A percentile compares a stretch with the other conserved stretches of the same genome.
Evolutionary conservation across 2,888 invertebrate genomes (phyloP).

Genomic region (Eudasyphora cyanicolor): DNA sequence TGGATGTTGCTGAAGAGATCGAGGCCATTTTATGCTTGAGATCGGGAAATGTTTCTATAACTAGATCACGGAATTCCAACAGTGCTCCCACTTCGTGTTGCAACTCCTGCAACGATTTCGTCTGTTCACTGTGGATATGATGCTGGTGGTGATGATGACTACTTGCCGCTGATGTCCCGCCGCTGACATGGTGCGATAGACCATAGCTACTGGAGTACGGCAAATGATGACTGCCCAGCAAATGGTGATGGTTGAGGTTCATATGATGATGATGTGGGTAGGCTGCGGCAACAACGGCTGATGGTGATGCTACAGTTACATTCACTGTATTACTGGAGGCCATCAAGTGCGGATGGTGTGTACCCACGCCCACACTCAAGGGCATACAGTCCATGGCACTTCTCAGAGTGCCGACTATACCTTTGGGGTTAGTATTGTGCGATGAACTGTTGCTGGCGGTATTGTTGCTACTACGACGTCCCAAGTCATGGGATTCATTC

Average conservation of each 20-base stretch:
- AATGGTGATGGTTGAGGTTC: conserved; percentile 73
- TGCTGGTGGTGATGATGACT: conserved; percentile 86
- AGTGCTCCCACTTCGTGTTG: conserved; percentile 96
- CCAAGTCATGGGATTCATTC: conserved; percentile 74
- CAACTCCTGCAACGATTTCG: conserved; percentile 94
- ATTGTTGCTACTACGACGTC: conserved; percentile 70
- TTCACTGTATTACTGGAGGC: conserved; percentile 81
- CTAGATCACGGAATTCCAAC: conserved; percentile 95
- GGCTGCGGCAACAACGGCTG: conserved; percentile 73
- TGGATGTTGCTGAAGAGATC: conserved; percentile 80
- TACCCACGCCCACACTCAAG: conserved; percentile 79
- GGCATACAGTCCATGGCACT: conserved; percentile 88
- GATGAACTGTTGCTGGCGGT: conserved; percentile 63
- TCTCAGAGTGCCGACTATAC: conserved; percentile 64
- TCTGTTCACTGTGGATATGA: conserved; percentile 88
- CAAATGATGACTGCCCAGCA: conserved; percentile 73
- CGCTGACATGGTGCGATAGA: conserved; percentile 51
- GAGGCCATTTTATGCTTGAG: conserved; percentile 92
- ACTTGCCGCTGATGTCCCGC: conserved; percentile 30
- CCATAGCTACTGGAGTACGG: conserved; percentile 75
- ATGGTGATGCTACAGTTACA: conserved; percentile 68
- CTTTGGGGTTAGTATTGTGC: conserved; percentile 64
- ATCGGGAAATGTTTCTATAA: conserved; percentile 96
- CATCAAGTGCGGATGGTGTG: conserved; percentile 65
- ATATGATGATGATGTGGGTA: conserved; percentile 74